Base-by-base conservation (phyloP, 2,797 vertebrate genomes). In the Bucorvus abyssinicus region DNA sequence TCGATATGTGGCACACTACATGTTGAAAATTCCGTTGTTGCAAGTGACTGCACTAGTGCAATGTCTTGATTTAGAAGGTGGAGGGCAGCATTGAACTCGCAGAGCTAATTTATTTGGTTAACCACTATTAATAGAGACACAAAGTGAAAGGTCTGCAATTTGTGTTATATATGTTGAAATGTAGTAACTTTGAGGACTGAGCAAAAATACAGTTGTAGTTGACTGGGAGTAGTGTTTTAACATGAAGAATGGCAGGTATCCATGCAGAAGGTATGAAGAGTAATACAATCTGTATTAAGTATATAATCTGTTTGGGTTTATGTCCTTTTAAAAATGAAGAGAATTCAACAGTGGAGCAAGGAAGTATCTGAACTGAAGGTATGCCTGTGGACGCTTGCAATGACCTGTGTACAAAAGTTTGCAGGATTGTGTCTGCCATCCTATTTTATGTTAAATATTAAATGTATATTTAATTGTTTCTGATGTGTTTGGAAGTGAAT, bases 21-120 rank as follows among this genome's bases (percentile, higher is more conserved):
- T 68, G 30, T 53, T 73, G 30, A 42, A 78, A 91, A 73, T 38
- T 38, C 34, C 20, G 1, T 61, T 67, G 17, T 82, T 86, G 50
- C 6, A 1, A 36, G 16, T 40, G 42, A 13, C 8, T 71, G 32
- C 32, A 32, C 2, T 27, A 42, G 10, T 93, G 94, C 73, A 89
- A 0, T 95, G 69, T 89, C 93, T 89, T 87, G 47, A 24, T 91
- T 57, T 65, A 89, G 84, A 78, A 97, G 92, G 92, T 80, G 93
- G 95, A 93, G 94, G 95, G 95, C 93, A 96, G 92, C 84, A 95
- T 61, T 95, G 92, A 96, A 85, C 89, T 84, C 92, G 77, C 3
- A 26, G 68, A 92, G 57, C 79, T 85, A 44, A 67, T 36, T 76
- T 77, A 19, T 36, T 68, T 76, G 50, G 10, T 45, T 49, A 85